phyloP scores from a whole-genome alignment of 2,113 vertebrate genomes.

The Hassar affinis region DNA sequence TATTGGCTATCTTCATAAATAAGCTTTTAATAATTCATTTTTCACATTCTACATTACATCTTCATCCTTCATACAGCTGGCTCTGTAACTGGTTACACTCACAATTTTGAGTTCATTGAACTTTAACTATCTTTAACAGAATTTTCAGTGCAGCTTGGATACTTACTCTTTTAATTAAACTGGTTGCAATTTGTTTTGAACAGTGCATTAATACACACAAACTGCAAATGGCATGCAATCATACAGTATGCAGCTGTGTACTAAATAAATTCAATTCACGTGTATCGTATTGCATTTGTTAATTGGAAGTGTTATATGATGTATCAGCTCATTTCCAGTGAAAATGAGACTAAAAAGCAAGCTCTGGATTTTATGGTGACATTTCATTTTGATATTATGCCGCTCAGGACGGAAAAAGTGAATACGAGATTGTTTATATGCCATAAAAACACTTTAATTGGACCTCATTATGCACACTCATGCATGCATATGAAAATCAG shows the following conservation, averaged over 20 bases:
- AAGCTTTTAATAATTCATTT: too few relatives aligned
- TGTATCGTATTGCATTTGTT: conserved; percentile 11
- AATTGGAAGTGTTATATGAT: conserved; percentile 39
- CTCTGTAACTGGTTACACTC: too few relatives aligned
- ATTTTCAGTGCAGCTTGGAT: too few relatives aligned
- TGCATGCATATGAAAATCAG: conserved; percentile 61
- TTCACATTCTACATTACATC: not conserved
- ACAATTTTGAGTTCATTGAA: too few relatives aligned
- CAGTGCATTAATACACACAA: not conserved
- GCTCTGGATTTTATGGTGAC: conserved; percentile 42
- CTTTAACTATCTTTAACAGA: too few relatives aligned
- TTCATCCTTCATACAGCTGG: conserved; percentile 1
- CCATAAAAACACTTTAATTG: conserved; percentile 63
- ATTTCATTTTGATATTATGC: conserved; percentile 45
- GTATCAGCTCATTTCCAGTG: conserved; percentile 31
- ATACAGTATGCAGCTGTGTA: not conserved
- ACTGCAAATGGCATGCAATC: conserved; percentile 1
- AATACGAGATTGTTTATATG: conserved; percentile 36
- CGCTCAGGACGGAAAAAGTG: conserved; percentile 45
- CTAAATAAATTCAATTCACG: conserved; percentile 13
- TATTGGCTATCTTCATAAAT: not conserved
- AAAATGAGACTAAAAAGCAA: conserved; percentile 37
- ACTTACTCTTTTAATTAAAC: too few relatives aligned
- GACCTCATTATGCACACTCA: conserved; percentile 63
- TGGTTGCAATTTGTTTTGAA: too few relatives aligned